Base-by-base conservation (phyloP, 2,113 vertebrate species). In the Falco punctatus region DNA sequence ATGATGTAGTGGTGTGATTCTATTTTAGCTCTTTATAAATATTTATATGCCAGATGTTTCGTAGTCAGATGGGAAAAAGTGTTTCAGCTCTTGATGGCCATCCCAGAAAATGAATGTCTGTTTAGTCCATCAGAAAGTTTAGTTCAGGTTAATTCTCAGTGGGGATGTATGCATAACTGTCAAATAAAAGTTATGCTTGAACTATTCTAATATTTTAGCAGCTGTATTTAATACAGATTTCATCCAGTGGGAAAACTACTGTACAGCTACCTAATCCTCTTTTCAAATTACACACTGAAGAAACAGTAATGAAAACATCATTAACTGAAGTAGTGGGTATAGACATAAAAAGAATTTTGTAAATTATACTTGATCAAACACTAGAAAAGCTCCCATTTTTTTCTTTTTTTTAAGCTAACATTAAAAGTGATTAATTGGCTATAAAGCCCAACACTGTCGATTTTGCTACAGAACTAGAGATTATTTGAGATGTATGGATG, bases 121-220 rank as follows among this genome's bases (percentile, higher is more conserved):
- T 97, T 97, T 92, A 95, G 89, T 86, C 96, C 96, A 98, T 98
- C 96, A 97, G 97, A 98, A 97, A 97, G 89, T 98, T 98, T 97
- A 97, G 97, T 97, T 97, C 90, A 98, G 96, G 90, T 97, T 97
- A 95, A 92, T 93, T 88, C 94, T 96, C 93, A 84, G 90, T 64
- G 97, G 93, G 86, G 86, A 93, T 93, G 96, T 58, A 94, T 96
- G 81, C 97, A 94, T 97, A 98, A 98, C 97, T 98, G 98, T 98
- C 94, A 97, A 97, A 97, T 92, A 85, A 95, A 94, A 97, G 95
- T 83, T 97, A 97, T 98, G 88, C 94, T 95, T 96, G 81, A 97
- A 85, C 80, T 96, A 96, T 95, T 98, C 95, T 98, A 92, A 96
- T 96, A 92, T 97, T 96, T 86, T 96, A 97, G 96, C 96, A 98